phyloP scores from a whole-genome alignment of 2,888 invertebrate species.

The Apodemia hepburni region DNA sequence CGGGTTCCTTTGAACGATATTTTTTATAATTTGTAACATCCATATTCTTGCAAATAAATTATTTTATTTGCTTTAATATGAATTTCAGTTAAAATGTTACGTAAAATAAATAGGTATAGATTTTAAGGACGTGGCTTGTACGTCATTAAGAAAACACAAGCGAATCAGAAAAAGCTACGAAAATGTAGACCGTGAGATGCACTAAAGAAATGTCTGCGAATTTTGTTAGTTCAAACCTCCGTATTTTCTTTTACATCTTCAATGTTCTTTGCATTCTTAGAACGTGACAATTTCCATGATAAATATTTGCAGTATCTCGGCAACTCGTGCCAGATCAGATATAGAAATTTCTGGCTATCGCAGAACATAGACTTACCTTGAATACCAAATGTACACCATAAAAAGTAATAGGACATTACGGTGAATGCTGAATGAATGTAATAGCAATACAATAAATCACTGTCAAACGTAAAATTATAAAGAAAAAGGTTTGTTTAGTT shows the following conservation, averaged over 20 bases:
- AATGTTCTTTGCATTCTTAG: neutral
- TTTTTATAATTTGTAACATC: no score
- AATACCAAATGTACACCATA: neutral
- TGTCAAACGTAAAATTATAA: neutral
- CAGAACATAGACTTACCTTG: neutral
- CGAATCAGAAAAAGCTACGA: neutral
- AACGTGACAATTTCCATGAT: neutral
- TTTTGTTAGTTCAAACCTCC: neutral
- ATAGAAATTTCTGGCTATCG: conserved; percentile 7
- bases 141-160: no score
- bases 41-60: no score
- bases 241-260: neutral
- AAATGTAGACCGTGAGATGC: neutral
- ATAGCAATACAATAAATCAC: neutral
- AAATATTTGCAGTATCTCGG: conserved; percentile 6
- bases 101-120: no score
- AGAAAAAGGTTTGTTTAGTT: neutral
- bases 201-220: neutral
- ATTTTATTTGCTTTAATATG: no score
- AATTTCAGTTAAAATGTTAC: no score
- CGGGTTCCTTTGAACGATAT: no score
- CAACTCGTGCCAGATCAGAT: conserved; percentile 9
- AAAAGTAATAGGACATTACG: neutral
- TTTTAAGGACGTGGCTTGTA: no score
- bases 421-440: neutral